Evolutionary conservation across 2,888 invertebrate species (phyloP).

Genomic region (Cerastis rubricosa): DNA sequence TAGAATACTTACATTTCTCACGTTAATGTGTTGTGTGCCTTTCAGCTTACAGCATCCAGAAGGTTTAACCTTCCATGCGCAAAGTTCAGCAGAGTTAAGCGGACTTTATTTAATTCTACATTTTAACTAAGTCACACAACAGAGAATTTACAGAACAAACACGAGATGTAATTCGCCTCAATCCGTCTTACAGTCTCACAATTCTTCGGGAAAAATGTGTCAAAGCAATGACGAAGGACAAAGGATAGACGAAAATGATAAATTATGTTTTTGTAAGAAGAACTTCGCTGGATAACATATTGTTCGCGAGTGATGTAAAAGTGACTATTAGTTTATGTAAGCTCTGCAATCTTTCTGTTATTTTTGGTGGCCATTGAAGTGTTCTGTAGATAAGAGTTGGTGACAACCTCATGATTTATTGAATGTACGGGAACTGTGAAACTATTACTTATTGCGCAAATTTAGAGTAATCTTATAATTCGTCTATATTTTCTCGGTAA

Average conservation of each 20-base stretch:
- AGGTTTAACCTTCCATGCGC: background rate
- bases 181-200: background rate
- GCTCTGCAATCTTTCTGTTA: background rate
- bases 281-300: slow-evolving; percentile 6
- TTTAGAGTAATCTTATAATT: background rate
- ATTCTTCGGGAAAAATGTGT: slow-evolving; percentile 24
- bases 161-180: background rate
- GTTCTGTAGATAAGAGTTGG: slow-evolving; percentile 12
- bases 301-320: slow-evolving; percentile 28
- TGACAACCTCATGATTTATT: slow-evolving; percentile 1
- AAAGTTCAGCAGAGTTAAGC: slow-evolving; percentile 14
- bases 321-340: slow-evolving; percentile 9
- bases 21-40: background rate
- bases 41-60: slow-evolving; percentile 1
- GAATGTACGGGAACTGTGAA: background rate
- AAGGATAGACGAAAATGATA: slow-evolving; percentile 37
- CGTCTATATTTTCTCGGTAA: too few relatives aligned
- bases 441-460: background rate
- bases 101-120: background rate
- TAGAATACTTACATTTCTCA: background rate
- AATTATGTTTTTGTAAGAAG: slow-evolving; percentile 35
- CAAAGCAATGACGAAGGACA: slow-evolving; percentile 43
- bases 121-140: background rate
- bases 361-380: background rate
- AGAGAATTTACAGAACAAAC: background rate